phyloP scores from a whole-genome alignment of 2,113 vertebrate genomes.

The Actenoides hombroni region DNA sequence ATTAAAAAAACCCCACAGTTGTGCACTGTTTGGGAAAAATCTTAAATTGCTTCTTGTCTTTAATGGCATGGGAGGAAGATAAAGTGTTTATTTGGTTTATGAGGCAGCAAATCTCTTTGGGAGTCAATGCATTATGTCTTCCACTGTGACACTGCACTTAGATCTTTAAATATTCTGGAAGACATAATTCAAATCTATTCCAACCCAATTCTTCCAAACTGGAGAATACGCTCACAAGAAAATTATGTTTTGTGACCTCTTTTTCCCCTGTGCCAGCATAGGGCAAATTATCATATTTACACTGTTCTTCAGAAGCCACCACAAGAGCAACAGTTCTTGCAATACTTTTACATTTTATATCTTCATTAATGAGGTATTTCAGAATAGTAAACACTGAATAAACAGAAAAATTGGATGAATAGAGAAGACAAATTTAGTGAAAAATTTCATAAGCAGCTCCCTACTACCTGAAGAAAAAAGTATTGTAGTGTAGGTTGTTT shows the following conservation, averaged over 20 bases:
- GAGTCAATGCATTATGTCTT: not conserved
- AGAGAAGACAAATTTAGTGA: not conserved
- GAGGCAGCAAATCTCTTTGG: not conserved
- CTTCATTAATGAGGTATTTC: not conserved
- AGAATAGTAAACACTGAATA: not conserved
- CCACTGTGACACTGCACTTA: not conserved
- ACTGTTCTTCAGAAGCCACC: not conserved
- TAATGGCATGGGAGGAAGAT: not conserved
- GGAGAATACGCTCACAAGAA: not conserved
- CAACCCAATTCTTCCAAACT: not conserved
- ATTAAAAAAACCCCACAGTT: not conserved
- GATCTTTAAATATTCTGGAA: not conserved
- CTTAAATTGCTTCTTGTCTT: not conserved
- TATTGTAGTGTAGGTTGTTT: not conserved
- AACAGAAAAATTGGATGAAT: not conserved
- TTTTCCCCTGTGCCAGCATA: not conserved
- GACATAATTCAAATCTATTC: not conserved
- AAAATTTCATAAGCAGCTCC: not conserved
- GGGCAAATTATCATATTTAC: not conserved
- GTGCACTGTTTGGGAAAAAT: not conserved
- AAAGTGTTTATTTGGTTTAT: not conserved
- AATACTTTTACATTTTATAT: not conserved
- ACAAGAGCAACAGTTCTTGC: not conserved
- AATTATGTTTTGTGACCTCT: not conserved
- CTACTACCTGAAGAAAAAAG: not conserved